These are phyloP conservation scores for Sitta europaea DNA, from an alignment of 2,113 vertebrate species.

Conservation along the genomic window DNA sequence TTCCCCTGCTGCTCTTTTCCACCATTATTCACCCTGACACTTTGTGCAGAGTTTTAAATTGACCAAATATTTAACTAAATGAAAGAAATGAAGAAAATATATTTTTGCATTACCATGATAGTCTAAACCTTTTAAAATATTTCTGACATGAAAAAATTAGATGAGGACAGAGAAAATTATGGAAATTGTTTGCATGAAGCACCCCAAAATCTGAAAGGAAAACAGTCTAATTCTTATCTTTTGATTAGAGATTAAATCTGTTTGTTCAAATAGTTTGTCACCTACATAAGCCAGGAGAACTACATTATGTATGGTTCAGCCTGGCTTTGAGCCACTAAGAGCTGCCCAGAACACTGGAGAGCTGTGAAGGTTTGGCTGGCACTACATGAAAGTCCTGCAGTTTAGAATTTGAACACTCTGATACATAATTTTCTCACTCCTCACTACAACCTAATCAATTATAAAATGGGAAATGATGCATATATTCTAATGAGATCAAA, in stretches of 20 bases:
- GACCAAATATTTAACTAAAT: not conserved
- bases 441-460: not conserved
- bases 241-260: not conserved
- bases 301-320: not conserved
- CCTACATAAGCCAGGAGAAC: not conserved
- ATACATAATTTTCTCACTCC: not conserved
- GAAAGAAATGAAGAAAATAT: not conserved
- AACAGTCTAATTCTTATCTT: not conserved
- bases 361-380: not conserved
- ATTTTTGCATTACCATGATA: not conserved
- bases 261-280: not conserved
- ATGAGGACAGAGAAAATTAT: not conserved
- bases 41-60: not conserved
- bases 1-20: not conserved
- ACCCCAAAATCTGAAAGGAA: not conserved
- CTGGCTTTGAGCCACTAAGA: not conserved
- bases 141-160: not conserved
- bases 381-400: not conserved
- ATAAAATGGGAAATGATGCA: not conserved
- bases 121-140: not conserved
- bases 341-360: not conserved
- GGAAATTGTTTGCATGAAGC: not conserved
- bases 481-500: not conserved
- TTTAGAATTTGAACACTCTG: not conserved
- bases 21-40: not conserved